Evolutionary conservation across 1,140 invertebrate species (phyloP).

Genomic region (Tyrophagus putrescentiae): DNA sequence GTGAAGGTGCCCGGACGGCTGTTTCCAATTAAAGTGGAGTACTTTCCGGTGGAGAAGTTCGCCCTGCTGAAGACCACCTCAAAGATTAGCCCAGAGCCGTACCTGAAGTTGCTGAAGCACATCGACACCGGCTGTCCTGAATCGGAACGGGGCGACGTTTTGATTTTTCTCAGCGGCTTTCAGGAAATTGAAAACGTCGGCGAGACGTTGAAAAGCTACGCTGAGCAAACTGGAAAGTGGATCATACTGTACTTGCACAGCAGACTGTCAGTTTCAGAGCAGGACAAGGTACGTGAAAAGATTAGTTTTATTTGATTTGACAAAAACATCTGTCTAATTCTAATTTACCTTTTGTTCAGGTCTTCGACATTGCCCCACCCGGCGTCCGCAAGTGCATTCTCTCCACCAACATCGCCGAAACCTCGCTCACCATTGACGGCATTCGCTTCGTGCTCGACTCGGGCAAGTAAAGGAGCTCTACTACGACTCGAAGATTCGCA

Average conservation of each 20-base stretch:
- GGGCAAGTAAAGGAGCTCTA: conserved; percentile 97
- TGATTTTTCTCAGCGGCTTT: conserved; percentile 92
- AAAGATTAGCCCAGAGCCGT: conserved; percentile 70
- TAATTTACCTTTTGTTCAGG: no score
- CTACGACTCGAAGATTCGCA: conserved; percentile 92
- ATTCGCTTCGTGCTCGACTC: conserved; percentile 94
- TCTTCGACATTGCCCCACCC: conserved; percentile 87
- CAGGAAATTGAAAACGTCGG: conserved; percentile 81
- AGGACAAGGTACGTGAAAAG: conserved; percentile 72
- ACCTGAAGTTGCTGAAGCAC: conserved; percentile 59
- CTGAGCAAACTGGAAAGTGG: conserved; percentile 64
- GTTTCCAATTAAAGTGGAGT: conserved; percentile 81
- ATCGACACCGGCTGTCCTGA: conserved; percentile 52
- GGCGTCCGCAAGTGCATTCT: conserved; percentile 88
- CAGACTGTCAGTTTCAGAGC: conserved; percentile 75
- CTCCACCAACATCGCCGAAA: conserved; percentile 98
- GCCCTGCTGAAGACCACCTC: conserved; percentile 86
- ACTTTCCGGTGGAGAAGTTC: conserved; percentile 80
- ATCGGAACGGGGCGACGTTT: conserved; percentile 82
- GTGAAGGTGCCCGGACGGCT: conserved; percentile 85
- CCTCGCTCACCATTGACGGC: conserved; percentile 95
- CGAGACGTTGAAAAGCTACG: conserved; percentile 66
- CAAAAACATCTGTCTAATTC: background rate
- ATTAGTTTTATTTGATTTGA: conserved; percentile 4
- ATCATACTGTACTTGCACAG: conserved; percentile 89